Evolutionary conservation across 2,113 vertebrate genomes (phyloP), one percentile per base, ranked within the genome.

Genomic region (Progne subis): DNA sequence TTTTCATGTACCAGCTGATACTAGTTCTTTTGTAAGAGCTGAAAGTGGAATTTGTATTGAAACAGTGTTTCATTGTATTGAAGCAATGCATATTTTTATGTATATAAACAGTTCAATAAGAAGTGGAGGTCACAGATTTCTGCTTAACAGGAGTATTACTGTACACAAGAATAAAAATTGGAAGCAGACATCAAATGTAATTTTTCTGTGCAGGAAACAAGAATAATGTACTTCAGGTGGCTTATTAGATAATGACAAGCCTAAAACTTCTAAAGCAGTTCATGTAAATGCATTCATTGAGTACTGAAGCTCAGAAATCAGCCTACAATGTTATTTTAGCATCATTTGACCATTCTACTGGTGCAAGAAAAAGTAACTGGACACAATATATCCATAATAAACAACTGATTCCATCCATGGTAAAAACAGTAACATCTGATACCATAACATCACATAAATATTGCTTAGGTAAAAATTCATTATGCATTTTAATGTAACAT

Each of bases 1-100:
- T 88, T 93, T 88, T 87, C 44, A 55, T 47, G 39, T 83, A 93
- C 76, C 46, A 95, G 88, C 67, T 88, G 68, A 90, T 59, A 67
- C 50, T 74, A 74, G 83, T 47, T 68, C 63, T 82, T 91, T 94
- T 81, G 50, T 83, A 90, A 92, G 56, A 94, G 79, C 63, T 63
- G 68, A 81, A 92, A 70, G 34, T 44, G 47, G 50, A 77, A 88
- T 78, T 88, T 75, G 56, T 41, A 80, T 43, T 77, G 76, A 50
- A 80, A 63, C 20, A 70, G 11, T 32, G 55, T 77, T 88, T 65
- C 21, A 8, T 32, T 82, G 39, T 52, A 83, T 28, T 63, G 63
- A 90, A 94, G 60, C 47, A 88, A 69, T 46, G 34, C 56, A 46
- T 39, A 60, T 41, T 44, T 55, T 60, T 32, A 69, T n/a, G 32